Base-by-base conservation (phyloP, 2,797 vertebrate species). In the Sebastes hopkinsi region DNA sequence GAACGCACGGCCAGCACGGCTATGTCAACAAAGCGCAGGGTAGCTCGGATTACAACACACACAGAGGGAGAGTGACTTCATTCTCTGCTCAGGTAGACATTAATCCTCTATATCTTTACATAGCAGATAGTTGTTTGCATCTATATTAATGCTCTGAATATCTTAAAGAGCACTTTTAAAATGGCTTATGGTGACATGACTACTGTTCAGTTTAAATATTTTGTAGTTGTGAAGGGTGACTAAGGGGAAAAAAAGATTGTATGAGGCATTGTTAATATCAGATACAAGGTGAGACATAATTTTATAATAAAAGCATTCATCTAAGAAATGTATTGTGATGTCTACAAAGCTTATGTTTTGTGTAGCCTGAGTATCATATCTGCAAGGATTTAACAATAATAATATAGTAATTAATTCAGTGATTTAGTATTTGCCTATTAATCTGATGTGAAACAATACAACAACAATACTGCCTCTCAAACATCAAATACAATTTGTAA, bases 201-300 rank as follows among this genome's bases (percentile, higher is more conserved):
- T 71, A 54, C 23, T 78, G 22, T 59, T 79, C 27, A 66, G 23
- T 79, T 80, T n/a, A 52, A 76, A 69, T 32, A 67, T 30, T 12
- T 30, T 71, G 16, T 66, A n/a, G 3, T 46, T 55, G 25, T 5
- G 4, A 65, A 58, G 11, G 56, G 11, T 62, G 55, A 61, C 60
- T 54, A n/a, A 67, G 55, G 5, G 23, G 18, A 14, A n/a, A 61
- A 22, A 72, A 4, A 72, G n/a, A 29, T 18, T 64, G 18, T 16
- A 11, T 50, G n/a, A 67, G 29, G 2, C 50, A 25, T 72, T 61
- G 55, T 67, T 13, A 60, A 56, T 70, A 42, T 67, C 32, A 27
- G 13, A 38, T 60, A 74, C 58, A 77, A 77, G 67, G 60, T 62
- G 27, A 77, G 11, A 23, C 8, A n/a, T 50, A 2, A 38, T 83